These are phyloP conservation scores for Solenopsis fugax DNA, from an alignment of 1,140 invertebrate genomes.

Conservation along the genomic window DNA sequence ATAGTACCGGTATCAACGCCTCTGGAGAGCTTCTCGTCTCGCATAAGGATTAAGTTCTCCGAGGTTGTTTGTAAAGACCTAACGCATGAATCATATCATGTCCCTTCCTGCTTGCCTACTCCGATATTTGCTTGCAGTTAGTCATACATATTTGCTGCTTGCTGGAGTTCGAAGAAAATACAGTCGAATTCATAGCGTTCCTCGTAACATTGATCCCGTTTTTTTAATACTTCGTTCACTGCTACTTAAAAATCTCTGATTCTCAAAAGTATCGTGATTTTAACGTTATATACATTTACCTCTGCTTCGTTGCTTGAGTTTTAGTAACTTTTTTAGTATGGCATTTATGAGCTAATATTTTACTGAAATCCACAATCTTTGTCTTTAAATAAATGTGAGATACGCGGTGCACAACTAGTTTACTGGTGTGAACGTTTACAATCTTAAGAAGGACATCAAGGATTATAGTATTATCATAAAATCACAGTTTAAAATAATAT, in stretches of 20 bases:
- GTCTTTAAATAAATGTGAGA: not conserved
- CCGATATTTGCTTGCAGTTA: slow-evolving; percentile 9
- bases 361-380: not conserved
- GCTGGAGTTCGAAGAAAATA: not conserved
- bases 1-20: slow-evolving; percentile 24
- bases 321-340: not conserved
- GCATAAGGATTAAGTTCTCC: slow-evolving; percentile 31
- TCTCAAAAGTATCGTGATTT: not conserved
- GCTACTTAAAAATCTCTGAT: not conserved
- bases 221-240: not conserved
- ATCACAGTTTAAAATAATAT: slow-evolving; percentile 18
- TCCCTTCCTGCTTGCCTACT: slow-evolving; percentile 22
- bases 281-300: not conserved
- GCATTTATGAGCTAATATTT: not conserved
- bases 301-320: not conserved
- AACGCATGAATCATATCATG: slow-evolving; percentile 37
- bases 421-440: not conserved
- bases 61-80: slow-evolving; percentile 40
- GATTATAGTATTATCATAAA: slow-evolving; percentile 23
- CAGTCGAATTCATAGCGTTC: not conserved
- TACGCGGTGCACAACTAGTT: not conserved
- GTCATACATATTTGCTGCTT: slow-evolving; percentile 24
- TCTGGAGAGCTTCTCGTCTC: slow-evolving; percentile 39
- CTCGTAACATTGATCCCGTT: not conserved
- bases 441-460: not conserved